These are phyloP conservation scores for Phthorimaea operculella DNA, from an alignment of 1,140 invertebrate species.

Conservation along the genomic window DNA sequence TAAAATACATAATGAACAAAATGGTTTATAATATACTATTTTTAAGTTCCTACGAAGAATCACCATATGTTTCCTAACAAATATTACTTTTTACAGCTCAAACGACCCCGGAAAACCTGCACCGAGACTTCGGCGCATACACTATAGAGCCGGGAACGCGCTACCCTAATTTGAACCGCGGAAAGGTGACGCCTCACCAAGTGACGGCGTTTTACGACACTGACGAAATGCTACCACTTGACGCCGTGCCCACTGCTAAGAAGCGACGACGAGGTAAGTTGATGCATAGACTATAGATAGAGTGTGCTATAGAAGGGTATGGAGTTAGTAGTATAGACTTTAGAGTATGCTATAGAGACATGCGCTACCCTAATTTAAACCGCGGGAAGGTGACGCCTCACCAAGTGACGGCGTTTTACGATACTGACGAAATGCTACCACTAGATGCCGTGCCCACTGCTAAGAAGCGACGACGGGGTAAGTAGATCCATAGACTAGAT, in stretches of 20 bases:
- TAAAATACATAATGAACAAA: no score
- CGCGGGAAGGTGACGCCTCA: no score
- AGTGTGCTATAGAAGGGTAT: no score
- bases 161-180: slow-evolving; percentile 74
- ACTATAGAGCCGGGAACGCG: slow-evolving; percentile 91
- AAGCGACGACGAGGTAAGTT: slow-evolving; percentile 73
- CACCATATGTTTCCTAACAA: background rate
- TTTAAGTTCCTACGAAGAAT: no score
- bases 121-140: slow-evolving; percentile 88
- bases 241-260: slow-evolving; percentile 52
- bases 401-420: slow-evolving; percentile 68
- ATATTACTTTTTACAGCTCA: slow-evolving; percentile 74
- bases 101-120: slow-evolving; percentile 96
- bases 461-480: slow-evolving; percentile 74
- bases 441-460: slow-evolving; percentile 34
- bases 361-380: no score
- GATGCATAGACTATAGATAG: no score
- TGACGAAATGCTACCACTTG: slow-evolving; percentile 65
- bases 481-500: no score
- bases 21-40: no score
- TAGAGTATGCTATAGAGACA: no score
- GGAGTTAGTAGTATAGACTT: no score
- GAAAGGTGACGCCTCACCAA: slow-evolving; percentile 72
- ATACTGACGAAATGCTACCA: slow-evolving; percentile 69
- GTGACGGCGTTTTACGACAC: slow-evolving; percentile 70